Percentiles rank a stretch among this genome's conserved stretches.
Evolutionary conservation across 2,888 invertebrate genomes (phyloP).

Genomic region (Polydrusus tereticollis): DNA sequence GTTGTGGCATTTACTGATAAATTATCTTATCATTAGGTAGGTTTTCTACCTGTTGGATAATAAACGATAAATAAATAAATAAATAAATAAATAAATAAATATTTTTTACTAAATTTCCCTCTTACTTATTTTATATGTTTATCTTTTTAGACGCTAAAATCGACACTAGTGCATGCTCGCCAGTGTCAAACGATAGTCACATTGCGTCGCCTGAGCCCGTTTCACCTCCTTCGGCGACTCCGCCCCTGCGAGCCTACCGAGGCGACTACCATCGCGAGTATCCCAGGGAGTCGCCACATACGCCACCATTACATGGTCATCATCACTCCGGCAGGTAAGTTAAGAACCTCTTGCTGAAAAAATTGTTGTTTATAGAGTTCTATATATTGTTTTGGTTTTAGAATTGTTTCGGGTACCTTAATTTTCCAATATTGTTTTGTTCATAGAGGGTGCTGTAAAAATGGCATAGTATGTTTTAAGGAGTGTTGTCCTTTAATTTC

Average conservation of each 20-base stretch:
- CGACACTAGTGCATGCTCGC: slow-evolving; percentile 64
- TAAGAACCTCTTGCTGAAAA: neutral
- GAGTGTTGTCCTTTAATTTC: too few relatives aligned
- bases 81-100: neutral
- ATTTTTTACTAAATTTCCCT: neutral
- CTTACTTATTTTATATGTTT: too few relatives aligned
- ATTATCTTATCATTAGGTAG: too few relatives aligned
- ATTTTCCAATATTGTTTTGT: too few relatives aligned
- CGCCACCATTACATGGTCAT: slow-evolving; percentile 68
- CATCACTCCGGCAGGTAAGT: slow-evolving; percentile 44
- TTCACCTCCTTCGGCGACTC: slow-evolving; percentile 65
- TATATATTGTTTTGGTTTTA: neutral
- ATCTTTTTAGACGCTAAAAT: slow-evolving; percentile 55
- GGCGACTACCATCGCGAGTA: slow-evolving; percentile 57
- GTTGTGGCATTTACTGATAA: too few relatives aligned
- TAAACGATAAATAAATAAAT: neutral
- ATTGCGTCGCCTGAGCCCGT: slow-evolving; percentile 63
- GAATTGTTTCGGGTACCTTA: neutral
- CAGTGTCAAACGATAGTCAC: slow-evolving; percentile 66
- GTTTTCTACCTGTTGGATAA: too few relatives aligned
- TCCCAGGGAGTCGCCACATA: slow-evolving; percentile 76
- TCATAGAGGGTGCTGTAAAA: too few relatives aligned
- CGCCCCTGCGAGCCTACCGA: slow-evolving; percentile 61
- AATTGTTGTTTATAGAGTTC: neutral
- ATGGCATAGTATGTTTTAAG: too few relatives aligned